Base-by-base conservation (phyloP, 2,113 vertebrate genomes). In the Aegithalos caudatus region DNA sequence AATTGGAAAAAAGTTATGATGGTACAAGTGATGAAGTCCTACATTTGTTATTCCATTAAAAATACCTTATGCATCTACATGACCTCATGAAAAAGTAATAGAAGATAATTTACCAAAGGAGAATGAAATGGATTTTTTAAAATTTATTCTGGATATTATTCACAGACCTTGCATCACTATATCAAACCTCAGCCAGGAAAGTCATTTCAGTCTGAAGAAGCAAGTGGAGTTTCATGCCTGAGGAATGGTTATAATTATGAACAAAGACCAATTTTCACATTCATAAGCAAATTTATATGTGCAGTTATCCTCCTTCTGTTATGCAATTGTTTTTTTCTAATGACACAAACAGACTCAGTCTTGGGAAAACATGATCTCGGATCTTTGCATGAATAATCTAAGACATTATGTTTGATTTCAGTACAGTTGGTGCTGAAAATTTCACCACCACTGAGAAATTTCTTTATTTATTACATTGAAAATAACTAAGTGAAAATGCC, bases 11-110 rank as follows among this genome's bases (percentile, higher is more conserved):
- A 4, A 31, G 10, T 57, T 48, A 11, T 9, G 1, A 0, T 35
- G 58, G 33, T 73, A n/a, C 0, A 1, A 0, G 1, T 25, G 54
- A 37, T 50, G 28, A 67, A 28, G 7, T 42, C 50, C 31, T 22
- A 50, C 7, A 6, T 14, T 72, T 86, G 37, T 14, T 28, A 24
- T 57, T 70, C 21, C 21, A 35, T 27, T 77, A 60, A 88, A 76
- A 91, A 37, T 12, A 38, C 7, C 7, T 37, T 7, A 2, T 33
- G 14, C 11, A 21, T 20, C 7, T 53, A 57, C 7, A 29, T 8
- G 11, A 23, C 6, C 18, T 58, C 8, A 67, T 27, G 15, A 70
- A 61, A 81, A 81, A 29, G 27, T 13, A 90, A 40, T 1, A 64
- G 19, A 38, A 44, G 13, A 47, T 25, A 56, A 65, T 57, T 79